Conservation (phyloP, 2,888 invertebrate species). For the Sinohyriopsis cumingii region DNA sequence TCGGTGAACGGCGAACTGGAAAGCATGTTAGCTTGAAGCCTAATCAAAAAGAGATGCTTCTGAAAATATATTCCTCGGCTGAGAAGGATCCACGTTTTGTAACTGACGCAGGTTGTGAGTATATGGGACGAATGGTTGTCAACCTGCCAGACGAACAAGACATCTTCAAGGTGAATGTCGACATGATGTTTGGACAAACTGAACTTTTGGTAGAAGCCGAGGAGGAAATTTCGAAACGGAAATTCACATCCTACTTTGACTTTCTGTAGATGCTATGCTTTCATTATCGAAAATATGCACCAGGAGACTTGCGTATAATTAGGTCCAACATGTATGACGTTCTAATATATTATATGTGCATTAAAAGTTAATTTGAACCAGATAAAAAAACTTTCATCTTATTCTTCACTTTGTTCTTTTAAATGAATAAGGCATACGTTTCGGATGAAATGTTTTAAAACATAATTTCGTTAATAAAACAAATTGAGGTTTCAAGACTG, state of each 20-base stretch:
- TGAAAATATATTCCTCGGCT: conserved; percentile 36
- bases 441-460: too few relatives aligned
- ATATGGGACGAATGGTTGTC: conserved; percentile 40
- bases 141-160: conserved; percentile 30
- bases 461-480: too few relatives aligned
- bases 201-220: conserved; percentile 40
- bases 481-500: too few relatives aligned
- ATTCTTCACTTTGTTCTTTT: too few relatives aligned
- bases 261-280: too few relatives aligned
- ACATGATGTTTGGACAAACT: conserved; percentile 43
- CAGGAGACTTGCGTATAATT: too few relatives aligned
- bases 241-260: conserved; percentile 13
- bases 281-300: too few relatives aligned
- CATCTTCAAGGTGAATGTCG: conserved; percentile 32
- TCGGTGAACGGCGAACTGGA: conserved; percentile 20
- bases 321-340: too few relatives aligned
- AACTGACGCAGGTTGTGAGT: conserved; percentile 30
- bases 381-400: too few relatives aligned
- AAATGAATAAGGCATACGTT: too few relatives aligned
- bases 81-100: conserved; percentile 34
- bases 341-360: too few relatives aligned
- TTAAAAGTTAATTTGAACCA: too few relatives aligned
- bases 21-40: conserved; percentile 30
- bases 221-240: conserved; percentile 28
- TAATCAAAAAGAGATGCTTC: conserved; percentile 29